Evolutionary conservation across 2,113 vertebrate species (phyloP).

Genomic region (Cyphomyrus discorhynchus): DNA sequence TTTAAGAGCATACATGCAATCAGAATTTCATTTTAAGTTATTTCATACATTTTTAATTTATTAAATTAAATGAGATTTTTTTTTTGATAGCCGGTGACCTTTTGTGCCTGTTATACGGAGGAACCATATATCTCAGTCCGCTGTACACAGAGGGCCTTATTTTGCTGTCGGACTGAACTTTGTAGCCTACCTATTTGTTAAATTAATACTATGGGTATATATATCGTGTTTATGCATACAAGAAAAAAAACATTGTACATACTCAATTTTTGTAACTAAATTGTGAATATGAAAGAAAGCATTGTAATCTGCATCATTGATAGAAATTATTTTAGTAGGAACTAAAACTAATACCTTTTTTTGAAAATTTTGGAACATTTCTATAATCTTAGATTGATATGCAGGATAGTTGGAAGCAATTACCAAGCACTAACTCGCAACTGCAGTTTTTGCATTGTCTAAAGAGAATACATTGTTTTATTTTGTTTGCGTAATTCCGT

Average conservation of each 20-base stretch:
- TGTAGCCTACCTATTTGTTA: slow-evolving; percentile 57
- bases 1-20: slow-evolving; percentile 52
- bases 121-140: slow-evolving; percentile 38
- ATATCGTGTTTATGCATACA: slow-evolving; percentile 40
- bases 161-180: slow-evolving; percentile 58
- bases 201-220: slow-evolving; percentile 53
- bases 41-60: slow-evolving; percentile 66
- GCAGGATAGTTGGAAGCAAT: slow-evolving; percentile 53
- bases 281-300: slow-evolving; percentile 53
- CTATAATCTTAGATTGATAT: slow-evolving; percentile 62
- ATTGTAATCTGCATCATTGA: slow-evolving; percentile 63
- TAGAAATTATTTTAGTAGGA: slow-evolving; percentile 67
- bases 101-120: slow-evolving; percentile 62
- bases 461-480: slow-evolving; percentile 36
- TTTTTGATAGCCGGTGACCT: slow-evolving; percentile 55
- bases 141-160: slow-evolving; percentile 45
- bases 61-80: slow-evolving; percentile 49
- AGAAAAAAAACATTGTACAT: slow-evolving; percentile 50
- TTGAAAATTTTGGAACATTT: slow-evolving; percentile 50
- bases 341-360: slow-evolving; percentile 55
- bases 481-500: slow-evolving; percentile 2
- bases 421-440: slow-evolving; percentile 36
- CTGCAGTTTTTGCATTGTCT: slow-evolving; percentile 53
- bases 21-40: slow-evolving; percentile 49
- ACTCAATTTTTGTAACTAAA: slow-evolving; percentile 60